These are phyloP conservation scores for Ypsolopha scabrella DNA, from an alignment of 2,888 invertebrate genomes.

Conservation along the genomic window DNA sequence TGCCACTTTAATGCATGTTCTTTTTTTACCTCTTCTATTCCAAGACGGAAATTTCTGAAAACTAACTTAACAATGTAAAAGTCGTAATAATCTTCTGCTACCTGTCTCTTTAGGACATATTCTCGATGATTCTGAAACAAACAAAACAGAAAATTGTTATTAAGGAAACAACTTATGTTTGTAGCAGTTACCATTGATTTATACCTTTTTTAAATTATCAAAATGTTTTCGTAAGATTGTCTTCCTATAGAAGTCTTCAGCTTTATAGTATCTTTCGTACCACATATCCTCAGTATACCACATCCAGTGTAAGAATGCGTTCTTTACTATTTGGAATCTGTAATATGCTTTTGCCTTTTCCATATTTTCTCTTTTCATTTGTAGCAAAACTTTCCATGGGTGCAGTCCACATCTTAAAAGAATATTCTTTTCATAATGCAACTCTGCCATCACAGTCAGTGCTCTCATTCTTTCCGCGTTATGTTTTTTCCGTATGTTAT, in stretches of 20 bases:
- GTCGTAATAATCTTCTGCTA: constrained; percentile 80
- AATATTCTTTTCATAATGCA: constrained; percentile 56
- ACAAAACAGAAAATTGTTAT: neutral
- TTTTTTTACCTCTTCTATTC: constrained; percentile 45
- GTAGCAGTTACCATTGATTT: neutral
- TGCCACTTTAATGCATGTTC: constrained; percentile 57
- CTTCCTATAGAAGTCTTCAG: constrained; percentile 64
- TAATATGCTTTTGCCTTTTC: constrained; percentile 60
- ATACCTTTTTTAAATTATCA: constrained; percentile 56
- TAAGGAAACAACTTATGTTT: neutral
- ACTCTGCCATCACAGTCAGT: constrained; percentile 60
- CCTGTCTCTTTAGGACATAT: constrained; percentile 70
- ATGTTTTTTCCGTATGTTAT: constrained; percentile 72
- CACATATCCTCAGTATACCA: constrained; percentile 58
- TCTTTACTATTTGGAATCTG: constrained; percentile 53
- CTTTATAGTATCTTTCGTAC: constrained; percentile 65
- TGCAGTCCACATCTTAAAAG: constrained; percentile 45
- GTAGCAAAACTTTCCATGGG: constrained; percentile 38
- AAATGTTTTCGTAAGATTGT: constrained; percentile 58
- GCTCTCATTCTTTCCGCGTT: constrained; percentile 51
- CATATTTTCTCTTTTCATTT: constrained; percentile 41
- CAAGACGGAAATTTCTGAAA: constrained; percentile 62
- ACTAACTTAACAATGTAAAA: constrained; percentile 66
- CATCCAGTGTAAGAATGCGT: constrained; percentile 64
- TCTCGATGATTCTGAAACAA: constrained; percentile 43